Conservation (phyloP, 2,113 vertebrate genomes). For the Tyto alba region DNA sequence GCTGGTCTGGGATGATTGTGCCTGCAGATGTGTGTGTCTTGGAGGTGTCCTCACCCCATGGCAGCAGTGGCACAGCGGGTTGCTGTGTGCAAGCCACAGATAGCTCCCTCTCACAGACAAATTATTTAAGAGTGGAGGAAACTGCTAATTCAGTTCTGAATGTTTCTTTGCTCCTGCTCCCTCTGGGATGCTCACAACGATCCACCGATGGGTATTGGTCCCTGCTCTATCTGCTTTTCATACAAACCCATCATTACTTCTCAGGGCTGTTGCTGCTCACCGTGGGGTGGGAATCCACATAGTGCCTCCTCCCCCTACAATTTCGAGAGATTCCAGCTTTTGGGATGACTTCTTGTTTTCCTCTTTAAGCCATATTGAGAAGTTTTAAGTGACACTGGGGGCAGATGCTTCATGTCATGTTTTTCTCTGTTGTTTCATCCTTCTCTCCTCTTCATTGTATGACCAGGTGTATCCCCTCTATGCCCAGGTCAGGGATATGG, state of each 20-base stretch:
- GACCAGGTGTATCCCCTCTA: neutral
- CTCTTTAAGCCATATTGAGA: neutral
- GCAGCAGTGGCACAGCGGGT: neutral
- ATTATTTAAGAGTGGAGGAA: neutral
- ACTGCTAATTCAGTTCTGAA: neutral
- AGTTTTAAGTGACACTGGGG: neutral
- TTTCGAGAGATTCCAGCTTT: neutral
- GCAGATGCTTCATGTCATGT: neutral
- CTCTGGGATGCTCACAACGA: neutral
- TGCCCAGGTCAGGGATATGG: neutral
- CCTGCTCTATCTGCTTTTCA: neutral
- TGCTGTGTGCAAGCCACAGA: neutral
- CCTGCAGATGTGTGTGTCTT: neutral
- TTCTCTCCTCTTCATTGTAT: neutral
- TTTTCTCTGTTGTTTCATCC: neutral
- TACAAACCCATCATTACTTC: neutral
- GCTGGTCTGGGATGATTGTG: neutral
- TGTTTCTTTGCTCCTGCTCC: neutral
- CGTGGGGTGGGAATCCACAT: neutral
- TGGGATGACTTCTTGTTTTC: neutral
- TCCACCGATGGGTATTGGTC: neutral
- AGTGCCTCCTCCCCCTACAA: neutral
- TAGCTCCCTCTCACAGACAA: neutral
- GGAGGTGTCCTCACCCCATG: neutral
- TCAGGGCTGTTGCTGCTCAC: neutral